A percentile compares a stretch with the other conserved stretches of the same genome.
Evolutionary conservation across 1,140 invertebrate genomes (phyloP).

Genomic region (Diachasmimorpha longicaudata): DNA sequence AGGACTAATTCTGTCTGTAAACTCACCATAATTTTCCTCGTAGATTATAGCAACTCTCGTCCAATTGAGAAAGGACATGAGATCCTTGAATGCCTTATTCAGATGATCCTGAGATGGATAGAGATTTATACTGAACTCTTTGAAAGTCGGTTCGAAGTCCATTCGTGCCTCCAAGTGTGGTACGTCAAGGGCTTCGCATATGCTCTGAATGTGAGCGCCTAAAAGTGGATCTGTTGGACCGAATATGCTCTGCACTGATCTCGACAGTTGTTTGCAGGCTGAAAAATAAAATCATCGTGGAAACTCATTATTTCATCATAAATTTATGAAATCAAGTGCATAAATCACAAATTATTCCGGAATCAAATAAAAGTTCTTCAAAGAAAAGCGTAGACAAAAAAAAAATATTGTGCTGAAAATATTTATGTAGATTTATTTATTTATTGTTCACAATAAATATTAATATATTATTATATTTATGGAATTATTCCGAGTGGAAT

Average conservation of each 20-base stretch:
- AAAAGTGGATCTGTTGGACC: constrained; percentile 84
- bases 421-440: no score
- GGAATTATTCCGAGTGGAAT: no score
- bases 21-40: constrained; percentile 84
- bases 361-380: no score
- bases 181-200: constrained; percentile 87
- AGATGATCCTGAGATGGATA: constrained; percentile 85
- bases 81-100: constrained; percentile 84
- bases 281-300: constrained; percentile 41
- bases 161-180: constrained; percentile 85
- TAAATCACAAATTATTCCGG: no score
- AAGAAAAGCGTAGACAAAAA: no score
- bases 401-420: no score
- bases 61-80: constrained; percentile 91
- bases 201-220: constrained; percentile 85
- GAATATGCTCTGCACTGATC: constrained; percentile 87
- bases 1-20: neutral
- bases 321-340: no score
- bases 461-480: neutral
- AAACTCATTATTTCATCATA: no score
- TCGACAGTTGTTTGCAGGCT: constrained; percentile 88
- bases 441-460: no score
- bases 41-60: constrained; percentile 92
- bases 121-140: constrained; percentile 88
- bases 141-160: constrained; percentile 71